These are phyloP conservation scores for Centropus unirufus DNA, from an alignment of 2,113 vertebrate genomes.

Conservation along the genomic window DNA sequence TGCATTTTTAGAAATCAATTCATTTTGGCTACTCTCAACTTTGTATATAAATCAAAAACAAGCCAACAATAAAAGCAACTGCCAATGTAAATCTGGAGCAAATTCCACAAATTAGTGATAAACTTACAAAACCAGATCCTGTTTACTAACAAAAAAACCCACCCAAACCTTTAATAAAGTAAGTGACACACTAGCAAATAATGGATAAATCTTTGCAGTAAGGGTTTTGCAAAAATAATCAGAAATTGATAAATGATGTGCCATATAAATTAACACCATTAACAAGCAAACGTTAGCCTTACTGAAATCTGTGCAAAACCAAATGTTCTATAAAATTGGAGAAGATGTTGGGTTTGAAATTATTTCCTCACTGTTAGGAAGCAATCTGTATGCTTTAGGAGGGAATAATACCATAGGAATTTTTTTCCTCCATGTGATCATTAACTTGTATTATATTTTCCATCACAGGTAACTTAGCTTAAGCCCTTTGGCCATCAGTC, in stretches of 20 bases:
- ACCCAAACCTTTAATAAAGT: neutral
- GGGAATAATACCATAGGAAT: neutral
- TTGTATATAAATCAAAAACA: neutral
- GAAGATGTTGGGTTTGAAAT: neutral
- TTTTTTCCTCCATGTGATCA: neutral
- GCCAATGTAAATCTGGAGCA: neutral
- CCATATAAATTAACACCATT: neutral
- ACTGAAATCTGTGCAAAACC: neutral
- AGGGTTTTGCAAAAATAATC: neutral
- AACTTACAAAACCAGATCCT: neutral
- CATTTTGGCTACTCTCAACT: neutral
- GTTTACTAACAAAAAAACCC: neutral
- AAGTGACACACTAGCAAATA: neutral
- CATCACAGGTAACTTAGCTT: neutral
- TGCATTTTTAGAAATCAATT: neutral
- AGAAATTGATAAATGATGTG: neutral
- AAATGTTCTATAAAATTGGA: neutral
- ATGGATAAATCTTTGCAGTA: neutral
- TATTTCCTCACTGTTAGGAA: neutral
- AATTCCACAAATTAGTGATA: neutral
- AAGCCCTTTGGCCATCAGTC: neutral
- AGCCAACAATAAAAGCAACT: neutral
- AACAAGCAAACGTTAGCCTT: neutral
- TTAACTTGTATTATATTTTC: neutral
- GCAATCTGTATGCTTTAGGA: neutral